Percentiles rank a stretch among this genome's conserved stretches.
Evolutionary conservation across 2,888 invertebrate genomes (phyloP).

Genomic region (Rhopalosiphum nymphaeae): DNA sequence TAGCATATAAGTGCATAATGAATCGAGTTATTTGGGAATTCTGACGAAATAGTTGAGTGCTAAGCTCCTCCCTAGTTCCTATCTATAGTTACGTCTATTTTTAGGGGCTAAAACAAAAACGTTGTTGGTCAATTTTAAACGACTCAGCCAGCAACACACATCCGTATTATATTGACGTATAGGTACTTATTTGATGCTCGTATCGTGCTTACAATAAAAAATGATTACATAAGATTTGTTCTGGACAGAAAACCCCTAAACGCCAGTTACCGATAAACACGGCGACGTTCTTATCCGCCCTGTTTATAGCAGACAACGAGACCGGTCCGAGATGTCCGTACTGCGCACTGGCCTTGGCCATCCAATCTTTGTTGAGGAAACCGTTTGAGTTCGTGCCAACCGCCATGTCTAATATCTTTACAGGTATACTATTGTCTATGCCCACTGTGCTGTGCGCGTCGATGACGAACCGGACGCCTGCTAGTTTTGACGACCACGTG

Average conservation of each 20-base stretch:
- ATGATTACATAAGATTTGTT: not conserved
- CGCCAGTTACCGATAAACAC: constrained; percentile 40
- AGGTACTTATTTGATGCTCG: not conserved
- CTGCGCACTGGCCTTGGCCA: constrained; percentile 41
- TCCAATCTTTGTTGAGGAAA: constrained; percentile 43
- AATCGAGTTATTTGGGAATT: too few relatives aligned
- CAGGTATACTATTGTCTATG: constrained; percentile 36
- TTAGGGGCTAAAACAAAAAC: not conserved
- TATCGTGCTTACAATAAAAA: not conserved
- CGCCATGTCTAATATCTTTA: constrained; percentile 5
- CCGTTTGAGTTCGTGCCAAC: not conserved
- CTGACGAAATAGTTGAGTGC: too few relatives aligned
- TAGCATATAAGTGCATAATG: too few relatives aligned
- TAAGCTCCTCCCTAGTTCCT: too few relatives aligned
- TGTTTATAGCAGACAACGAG: constrained; percentile 35
- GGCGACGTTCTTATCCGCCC: not conserved
- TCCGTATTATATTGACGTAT: not conserved
- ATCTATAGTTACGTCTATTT: too few relatives aligned
- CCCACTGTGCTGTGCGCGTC: constrained; percentile 19
- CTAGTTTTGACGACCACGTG: constrained; percentile 47
- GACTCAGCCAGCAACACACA: not conserved
- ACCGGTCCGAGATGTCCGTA: constrained; percentile 21
- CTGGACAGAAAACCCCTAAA: not conserved
- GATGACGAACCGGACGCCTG: constrained; percentile 51
- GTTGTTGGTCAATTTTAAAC: not conserved